These are phyloP conservation scores for Rhagologus leucostigma DNA, from an alignment of 2,113 vertebrate genomes.

Conservation along the genomic window DNA sequence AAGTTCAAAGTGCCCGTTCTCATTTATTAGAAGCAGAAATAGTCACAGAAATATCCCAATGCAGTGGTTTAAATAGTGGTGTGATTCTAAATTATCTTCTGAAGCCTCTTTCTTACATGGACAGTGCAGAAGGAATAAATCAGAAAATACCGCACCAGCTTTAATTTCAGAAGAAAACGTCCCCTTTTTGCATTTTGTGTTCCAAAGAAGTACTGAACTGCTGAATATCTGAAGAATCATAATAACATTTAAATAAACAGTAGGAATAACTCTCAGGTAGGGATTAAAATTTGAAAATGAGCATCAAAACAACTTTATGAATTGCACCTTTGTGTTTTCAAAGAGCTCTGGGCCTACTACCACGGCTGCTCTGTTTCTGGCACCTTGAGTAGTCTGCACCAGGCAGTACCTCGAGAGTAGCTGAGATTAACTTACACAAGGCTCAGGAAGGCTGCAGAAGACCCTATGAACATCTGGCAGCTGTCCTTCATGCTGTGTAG, in stretches of 20 bases:
- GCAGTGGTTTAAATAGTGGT: not conserved
- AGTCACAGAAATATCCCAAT: not conserved
- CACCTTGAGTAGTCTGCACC: not conserved
- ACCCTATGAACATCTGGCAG: fast-evolving
- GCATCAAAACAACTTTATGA: not conserved
- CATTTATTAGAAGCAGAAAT: constrained; percentile 1
- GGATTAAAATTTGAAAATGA: not conserved
- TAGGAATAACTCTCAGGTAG: not conserved
- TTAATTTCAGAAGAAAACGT: not conserved
- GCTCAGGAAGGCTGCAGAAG: not conserved
- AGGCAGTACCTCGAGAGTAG: not conserved
- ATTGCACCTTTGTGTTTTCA: not conserved
- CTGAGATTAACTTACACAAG: not conserved
- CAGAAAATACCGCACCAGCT: not conserved
- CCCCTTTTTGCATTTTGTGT: not conserved
- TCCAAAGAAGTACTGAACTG: not conserved
- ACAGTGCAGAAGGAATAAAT: not conserved
- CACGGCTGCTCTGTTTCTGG: not conserved
- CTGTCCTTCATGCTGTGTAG: not conserved
- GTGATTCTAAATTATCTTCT: not conserved
- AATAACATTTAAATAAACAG: not conserved
- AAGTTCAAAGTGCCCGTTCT: not conserved
- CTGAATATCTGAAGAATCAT: not conserved
- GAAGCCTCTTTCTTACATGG: not conserved
- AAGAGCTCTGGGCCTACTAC: not conserved